A percentile compares a stretch with the other conserved stretches of the same genome.
phyloP scores from a whole-genome alignment of 2,113 vertebrate species.

The Phyllostomus hastatus region DNA sequence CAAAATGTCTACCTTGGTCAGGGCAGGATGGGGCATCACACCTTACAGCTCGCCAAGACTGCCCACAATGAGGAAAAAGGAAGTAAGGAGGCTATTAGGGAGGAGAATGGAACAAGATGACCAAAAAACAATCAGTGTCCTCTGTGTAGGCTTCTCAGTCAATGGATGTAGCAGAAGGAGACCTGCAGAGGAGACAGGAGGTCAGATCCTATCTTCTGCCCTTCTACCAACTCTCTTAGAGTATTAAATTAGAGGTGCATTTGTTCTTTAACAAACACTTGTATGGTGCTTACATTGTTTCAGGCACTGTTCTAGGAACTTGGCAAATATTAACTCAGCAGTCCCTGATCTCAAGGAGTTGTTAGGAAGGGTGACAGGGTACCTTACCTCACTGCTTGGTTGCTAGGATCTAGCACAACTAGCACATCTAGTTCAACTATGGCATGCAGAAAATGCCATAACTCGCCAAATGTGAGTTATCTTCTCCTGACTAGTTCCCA shows the following conservation, averaged over 20 bases:
- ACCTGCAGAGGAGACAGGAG: background rate
- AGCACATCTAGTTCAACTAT: background rate
- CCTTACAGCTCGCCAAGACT: background rate
- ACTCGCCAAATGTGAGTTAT: background rate
- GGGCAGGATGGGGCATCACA: background rate
- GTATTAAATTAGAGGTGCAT: background rate
- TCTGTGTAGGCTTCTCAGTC: background rate
- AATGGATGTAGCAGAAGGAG: background rate
- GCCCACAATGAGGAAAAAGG: background rate
- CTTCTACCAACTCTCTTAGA: background rate
- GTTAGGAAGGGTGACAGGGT: fast-evolving
- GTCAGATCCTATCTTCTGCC: background rate
- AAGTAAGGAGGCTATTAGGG: background rate
- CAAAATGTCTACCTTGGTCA: background rate
- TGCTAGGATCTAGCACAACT: background rate
- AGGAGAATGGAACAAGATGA: background rate
- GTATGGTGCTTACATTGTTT: background rate
- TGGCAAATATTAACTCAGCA: background rate
- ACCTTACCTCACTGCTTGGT: background rate
- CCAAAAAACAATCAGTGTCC: background rate
- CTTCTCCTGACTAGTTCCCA: background rate
- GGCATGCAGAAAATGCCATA: background rate
- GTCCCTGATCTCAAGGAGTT: background rate
- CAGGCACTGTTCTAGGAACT: background rate
- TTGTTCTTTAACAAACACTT: background rate